Conservation (phyloP, 2,888 invertebrate genomes). For the Penaeus monodon region DNA sequence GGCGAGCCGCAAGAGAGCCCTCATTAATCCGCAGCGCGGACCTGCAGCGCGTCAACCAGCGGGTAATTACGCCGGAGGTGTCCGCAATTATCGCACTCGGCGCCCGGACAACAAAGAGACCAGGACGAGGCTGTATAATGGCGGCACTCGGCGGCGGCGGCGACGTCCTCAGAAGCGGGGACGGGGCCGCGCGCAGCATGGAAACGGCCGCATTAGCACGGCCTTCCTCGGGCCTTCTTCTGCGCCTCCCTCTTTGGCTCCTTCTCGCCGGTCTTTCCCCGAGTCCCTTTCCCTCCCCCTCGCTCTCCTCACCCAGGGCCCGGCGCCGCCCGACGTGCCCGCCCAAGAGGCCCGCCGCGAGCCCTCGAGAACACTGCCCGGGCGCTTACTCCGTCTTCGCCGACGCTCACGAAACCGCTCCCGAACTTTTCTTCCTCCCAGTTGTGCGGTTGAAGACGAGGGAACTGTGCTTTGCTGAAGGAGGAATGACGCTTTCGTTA, state of each 20-base stretch:
- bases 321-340: too few relatives aligned
- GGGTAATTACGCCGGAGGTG: slow-evolving; percentile 36
- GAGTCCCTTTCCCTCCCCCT: neutral
- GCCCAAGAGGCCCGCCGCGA: too few relatives aligned
- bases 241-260: too few relatives aligned
- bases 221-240: neutral
- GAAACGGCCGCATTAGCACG: slow-evolving; percentile 31
- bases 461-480: too few relatives aligned
- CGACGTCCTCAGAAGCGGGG: slow-evolving; percentile 29
- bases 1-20: neutral
- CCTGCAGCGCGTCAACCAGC: slow-evolving; percentile 20
- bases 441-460: too few relatives aligned
- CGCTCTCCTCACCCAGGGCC: too few relatives aligned
- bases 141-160: slow-evolving; percentile 1
- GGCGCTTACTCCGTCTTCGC: too few relatives aligned
- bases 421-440: too few relatives aligned
- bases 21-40: slow-evolving; percentile 25
- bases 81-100: slow-evolving; percentile 33
- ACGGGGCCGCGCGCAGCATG: slow-evolving; percentile 14
- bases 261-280: neutral
- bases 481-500: neutral
- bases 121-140: slow-evolving; percentile 14
- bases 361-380: too few relatives aligned
- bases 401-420: too few relatives aligned
- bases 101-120: slow-evolving; percentile 23